phyloP scores from a whole-genome alignment of 2,888 invertebrate genomes.

The Erebia palarica region DNA sequence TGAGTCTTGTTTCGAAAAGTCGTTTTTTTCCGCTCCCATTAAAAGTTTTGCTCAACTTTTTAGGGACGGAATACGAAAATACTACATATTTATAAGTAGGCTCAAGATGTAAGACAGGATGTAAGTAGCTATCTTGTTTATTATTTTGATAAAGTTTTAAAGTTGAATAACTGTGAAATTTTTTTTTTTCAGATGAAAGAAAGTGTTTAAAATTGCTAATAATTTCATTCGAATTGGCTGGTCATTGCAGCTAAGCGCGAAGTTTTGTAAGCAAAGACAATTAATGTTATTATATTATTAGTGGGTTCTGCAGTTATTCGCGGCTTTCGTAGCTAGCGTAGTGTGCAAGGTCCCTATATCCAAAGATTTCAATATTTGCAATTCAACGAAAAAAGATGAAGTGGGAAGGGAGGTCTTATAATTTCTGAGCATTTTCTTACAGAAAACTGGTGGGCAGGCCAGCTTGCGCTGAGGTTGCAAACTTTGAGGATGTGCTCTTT shows the following conservation, averaged over 20 bases:
- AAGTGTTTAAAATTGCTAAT: background rate
- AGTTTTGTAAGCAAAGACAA: no score
- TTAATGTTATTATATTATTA: no score
- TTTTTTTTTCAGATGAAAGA: background rate
- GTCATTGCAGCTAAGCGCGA: no score
- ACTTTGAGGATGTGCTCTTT: background rate
- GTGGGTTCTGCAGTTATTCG: no score
- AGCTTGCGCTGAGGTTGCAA: background rate
- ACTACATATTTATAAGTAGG: slow-evolving; percentile 13
- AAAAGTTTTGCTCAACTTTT: slow-evolving; percentile 39
- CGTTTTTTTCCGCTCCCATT: slow-evolving; percentile 35
- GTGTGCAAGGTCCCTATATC: no score
- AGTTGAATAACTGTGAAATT: background rate
- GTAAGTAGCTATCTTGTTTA: background rate
- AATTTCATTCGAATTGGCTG: no score
- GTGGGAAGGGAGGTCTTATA: background rate
- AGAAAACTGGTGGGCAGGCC: background rate
- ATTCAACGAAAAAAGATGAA: background rate
- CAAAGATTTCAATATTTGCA: no score
- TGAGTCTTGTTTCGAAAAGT: slow-evolving; percentile 32
- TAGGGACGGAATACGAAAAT: slow-evolving; percentile 31
- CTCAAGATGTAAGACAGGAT: background rate
- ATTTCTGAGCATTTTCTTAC: background rate
- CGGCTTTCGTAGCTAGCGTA: no score
- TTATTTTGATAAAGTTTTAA: background rate